These are phyloP conservation scores for Tortrix viridana DNA, from an alignment of 2,888 invertebrate genomes.

Conservation along the genomic window DNA sequence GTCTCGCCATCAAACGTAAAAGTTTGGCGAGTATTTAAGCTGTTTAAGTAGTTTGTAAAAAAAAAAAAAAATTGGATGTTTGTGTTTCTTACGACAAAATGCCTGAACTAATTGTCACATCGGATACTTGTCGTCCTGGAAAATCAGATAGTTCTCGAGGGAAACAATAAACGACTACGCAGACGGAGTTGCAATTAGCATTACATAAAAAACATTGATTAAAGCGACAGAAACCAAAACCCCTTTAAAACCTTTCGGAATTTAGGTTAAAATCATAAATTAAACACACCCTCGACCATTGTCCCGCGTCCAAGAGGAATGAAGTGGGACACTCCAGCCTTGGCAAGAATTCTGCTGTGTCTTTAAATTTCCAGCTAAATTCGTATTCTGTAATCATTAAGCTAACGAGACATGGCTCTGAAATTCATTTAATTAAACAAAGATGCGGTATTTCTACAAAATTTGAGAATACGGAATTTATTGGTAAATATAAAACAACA, in stretches of 20 bases:
- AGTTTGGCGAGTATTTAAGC: no score
- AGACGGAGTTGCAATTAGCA: no score
- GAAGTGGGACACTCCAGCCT: conserved; percentile 64
- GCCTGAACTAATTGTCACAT: no score
- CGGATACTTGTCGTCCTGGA: no score
- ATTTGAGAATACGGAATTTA: no score
- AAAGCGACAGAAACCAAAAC: not conserved
- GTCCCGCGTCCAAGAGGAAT: conserved; percentile 49
- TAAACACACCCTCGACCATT: conserved; percentile 51
- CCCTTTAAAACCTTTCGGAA: conserved; percentile 23
- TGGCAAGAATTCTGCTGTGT: conserved; percentile 80
- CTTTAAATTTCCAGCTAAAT: conserved; percentile 78
- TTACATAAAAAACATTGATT: not conserved
- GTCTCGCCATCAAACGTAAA: no score
- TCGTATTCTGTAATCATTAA: conserved; percentile 74
- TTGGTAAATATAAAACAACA: no score
- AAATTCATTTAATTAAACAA: conserved; percentile 44
- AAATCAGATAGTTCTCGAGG: no score
- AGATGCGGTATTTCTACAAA: conserved; percentile 34
- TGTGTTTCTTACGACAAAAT: no score
- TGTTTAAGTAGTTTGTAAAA: no score
- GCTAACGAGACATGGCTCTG: conserved; percentile 60
- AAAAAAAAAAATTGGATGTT: no score
- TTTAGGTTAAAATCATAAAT: conserved; percentile 57
- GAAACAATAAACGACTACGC: no score